phyloP scores from a whole-genome alignment of 1,140 invertebrate species.

The Drosophila navojoa region DNA sequence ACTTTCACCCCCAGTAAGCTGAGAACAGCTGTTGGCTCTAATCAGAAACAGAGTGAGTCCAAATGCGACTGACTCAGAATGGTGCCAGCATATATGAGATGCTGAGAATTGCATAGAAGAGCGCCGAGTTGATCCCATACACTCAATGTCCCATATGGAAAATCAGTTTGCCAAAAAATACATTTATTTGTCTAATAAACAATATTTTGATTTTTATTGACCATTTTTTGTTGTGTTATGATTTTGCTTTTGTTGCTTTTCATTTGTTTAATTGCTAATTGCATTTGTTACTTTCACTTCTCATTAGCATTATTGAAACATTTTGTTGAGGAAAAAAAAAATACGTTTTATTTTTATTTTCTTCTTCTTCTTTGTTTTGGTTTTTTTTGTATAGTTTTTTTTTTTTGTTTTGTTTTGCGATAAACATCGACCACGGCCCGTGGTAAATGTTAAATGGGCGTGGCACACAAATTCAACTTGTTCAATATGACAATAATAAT shows the following conservation, averaged over 20 bases:
- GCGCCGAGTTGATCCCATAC: not conserved
- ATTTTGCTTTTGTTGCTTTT: not conserved
- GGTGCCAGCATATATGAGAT: too few relatives aligned
- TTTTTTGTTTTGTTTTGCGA: not conserved
- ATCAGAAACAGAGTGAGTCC: too few relatives aligned
- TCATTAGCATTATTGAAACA: slow-evolving; percentile 24
- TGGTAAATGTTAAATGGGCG: slow-evolving; percentile 9
- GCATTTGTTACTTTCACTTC: slow-evolving; percentile 18
- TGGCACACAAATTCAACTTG: slow-evolving; percentile 32
- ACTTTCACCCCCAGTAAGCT: too few relatives aligned
- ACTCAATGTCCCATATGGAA: slow-evolving; percentile 6
- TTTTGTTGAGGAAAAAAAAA: slow-evolving; percentile 20
- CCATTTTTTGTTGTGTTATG: slow-evolving; percentile 41
- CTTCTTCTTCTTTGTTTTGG: not conserved
- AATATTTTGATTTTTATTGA: slow-evolving; percentile 72
- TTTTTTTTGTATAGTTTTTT: slow-evolving; percentile 1
- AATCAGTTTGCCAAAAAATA: slow-evolving; percentile 68
- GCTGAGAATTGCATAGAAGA: not conserved
- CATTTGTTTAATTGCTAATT: slow-evolving; percentile 36
- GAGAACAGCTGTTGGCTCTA: too few relatives aligned
- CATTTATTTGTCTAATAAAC: slow-evolving; percentile 79
- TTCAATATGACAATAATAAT: slow-evolving; percentile 15
- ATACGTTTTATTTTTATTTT: not conserved
- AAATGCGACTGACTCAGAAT: too few relatives aligned
- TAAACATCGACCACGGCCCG: not conserved